phyloP scores from a whole-genome alignment of 2,113 vertebrate species.

The Phrynosoma blainvillii region DNA sequence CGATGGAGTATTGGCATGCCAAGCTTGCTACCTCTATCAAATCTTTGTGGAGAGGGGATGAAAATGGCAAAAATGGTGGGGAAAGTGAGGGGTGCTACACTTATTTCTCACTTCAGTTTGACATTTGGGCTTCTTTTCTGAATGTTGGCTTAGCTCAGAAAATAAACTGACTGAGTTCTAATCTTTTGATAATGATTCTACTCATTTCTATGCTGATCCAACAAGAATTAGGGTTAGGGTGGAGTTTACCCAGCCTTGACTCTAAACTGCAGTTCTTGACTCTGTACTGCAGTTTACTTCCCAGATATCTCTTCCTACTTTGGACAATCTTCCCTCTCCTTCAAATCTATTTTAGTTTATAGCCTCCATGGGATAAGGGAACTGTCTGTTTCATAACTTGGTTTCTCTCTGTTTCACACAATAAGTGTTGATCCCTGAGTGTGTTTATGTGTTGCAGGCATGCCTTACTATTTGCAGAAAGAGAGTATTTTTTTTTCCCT shows the following conservation, averaged over 20 bases:
- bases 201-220: not conserved
- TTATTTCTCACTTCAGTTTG: not conserved
- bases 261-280: no score
- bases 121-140: not conserved
- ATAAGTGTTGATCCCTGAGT: slow-evolving; percentile 23
- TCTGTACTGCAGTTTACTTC: no score
- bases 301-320: not conserved
- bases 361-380: not conserved
- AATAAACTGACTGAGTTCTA: not conserved
- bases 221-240: not conserved
- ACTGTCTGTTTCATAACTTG: not conserved
- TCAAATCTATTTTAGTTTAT: not conserved
- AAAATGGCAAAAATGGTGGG: no score
- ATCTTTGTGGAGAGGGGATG: no score
- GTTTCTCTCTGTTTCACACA: not conserved
- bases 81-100: not conserved
- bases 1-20: no score
- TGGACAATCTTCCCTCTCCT: no score
- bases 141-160: not conserved
- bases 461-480: not conserved
- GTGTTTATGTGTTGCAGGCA: slow-evolving; percentile 1
- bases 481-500: not conserved
- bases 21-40: no score
- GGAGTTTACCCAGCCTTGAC: not conserved
- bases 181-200: not conserved